Evolutionary conservation across 1,140 invertebrate species (phyloP), one percentile per base, ranked within the genome.

Genomic region (Drosophila nigrodunni): DNA sequence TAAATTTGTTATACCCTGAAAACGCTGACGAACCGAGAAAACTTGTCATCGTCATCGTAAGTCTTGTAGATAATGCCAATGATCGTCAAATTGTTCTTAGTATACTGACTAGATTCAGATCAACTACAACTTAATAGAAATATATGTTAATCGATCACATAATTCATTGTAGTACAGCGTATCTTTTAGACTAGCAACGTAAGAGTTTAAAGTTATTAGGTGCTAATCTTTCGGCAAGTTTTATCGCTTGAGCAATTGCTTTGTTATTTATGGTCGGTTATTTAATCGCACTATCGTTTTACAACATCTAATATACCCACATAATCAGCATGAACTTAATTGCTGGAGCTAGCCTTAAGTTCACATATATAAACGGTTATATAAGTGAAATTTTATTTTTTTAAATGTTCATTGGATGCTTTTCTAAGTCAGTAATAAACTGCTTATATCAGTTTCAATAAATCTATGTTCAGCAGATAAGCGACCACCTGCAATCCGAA

Each of bases 241-340:
- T 9, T 74, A 49, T 69, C 47, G 57, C 39, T 11, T 7, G n/a
- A 61, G 34, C 52, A 49, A 64, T 70, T 37, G 41, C 37, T 46
- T 41, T 35, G 41, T 61, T 60, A 13, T 68, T 74, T 68, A 74
- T 69, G 13, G 35, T 8, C 13, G 41, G 49, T 49, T 54, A 60
- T 60, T 41, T 15, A 69, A 69, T 35, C 15, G 35, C 34, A 35
- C 25, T 74, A 74, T 69, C 34, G 35, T 13, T 74, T 61, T 74
- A 69, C 66, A 61, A 54, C 57, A 41, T 9, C 46, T 21, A n/a
- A 35, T 59, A 18, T 44, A 49, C 25, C 25, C 25, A 30, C 49
- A 44, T 44, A 9, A 65, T 37, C 10, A 49, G 3, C n/a, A 52
- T 21, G 25, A 7, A 35, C 1, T 46, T 55, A 54, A 61, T 41